A percentile compares a stretch with the other conserved stretches of the same genome.
Conservation (phyloP, 2,888 invertebrate species). For the Sialis lutaria region DNA sequence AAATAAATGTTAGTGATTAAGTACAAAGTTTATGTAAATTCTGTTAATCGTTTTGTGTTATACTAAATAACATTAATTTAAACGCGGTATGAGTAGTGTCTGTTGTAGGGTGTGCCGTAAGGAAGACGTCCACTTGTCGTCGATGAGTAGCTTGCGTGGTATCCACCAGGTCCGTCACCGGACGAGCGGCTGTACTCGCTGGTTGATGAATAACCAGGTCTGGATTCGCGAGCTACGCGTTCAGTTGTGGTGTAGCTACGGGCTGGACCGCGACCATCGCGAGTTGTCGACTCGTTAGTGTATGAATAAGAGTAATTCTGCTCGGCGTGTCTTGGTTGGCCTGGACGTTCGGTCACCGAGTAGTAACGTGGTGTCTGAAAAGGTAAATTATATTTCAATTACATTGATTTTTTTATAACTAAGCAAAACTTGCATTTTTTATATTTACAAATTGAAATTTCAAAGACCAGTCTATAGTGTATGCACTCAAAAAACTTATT, state of each 20-base stretch:
- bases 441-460: too few species aligned
- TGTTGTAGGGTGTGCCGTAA: constrained; percentile 56
- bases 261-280: constrained; percentile 36
- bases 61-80: constrained; percentile 33
- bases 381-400: too few species aligned
- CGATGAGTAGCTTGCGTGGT: constrained; percentile 60
- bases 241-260: constrained; percentile 51
- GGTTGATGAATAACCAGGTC: constrained; percentile 52
- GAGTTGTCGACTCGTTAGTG: constrained; percentile 32
- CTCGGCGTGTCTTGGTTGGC: constrained; percentile 49
- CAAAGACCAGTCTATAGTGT: too few species aligned
- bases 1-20: too few species aligned
- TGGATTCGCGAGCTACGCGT: constrained; percentile 43
- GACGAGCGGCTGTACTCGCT: constrained; percentile 55
- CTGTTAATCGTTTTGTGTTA: too few species aligned
- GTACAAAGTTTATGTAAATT: background rate
- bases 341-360: constrained; percentile 62
- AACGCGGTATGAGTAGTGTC: constrained; percentile 76
- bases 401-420: too few species aligned
- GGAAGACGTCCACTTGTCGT: constrained; percentile 64
- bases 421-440: too few species aligned
- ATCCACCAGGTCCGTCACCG: constrained; percentile 59
- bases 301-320: constrained; percentile 77
- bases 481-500: too few species aligned
- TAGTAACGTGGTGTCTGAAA: constrained; percentile 73